These are phyloP conservation scores for Gastrophryne carolinensis DNA, from an alignment of 2,797 vertebrate species.

Conservation along the genomic window DNA sequence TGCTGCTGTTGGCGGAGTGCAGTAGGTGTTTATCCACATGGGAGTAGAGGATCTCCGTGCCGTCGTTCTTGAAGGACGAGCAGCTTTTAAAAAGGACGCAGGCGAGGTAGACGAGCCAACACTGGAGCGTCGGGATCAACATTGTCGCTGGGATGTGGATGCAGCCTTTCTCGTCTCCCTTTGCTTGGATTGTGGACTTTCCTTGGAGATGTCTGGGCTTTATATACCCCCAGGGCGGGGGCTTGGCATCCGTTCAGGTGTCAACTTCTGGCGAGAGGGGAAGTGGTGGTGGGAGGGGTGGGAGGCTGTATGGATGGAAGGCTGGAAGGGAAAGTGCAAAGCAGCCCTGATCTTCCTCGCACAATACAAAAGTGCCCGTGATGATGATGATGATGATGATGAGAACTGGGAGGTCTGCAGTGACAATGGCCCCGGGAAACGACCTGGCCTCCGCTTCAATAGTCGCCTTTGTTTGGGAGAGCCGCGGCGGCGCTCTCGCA, in stretches of 20 bases:
- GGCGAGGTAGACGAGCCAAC: constrained; percentile 74
- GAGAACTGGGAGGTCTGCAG: not conserved
- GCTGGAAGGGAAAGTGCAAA: too few species aligned
- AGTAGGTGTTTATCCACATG: constrained; percentile 70
- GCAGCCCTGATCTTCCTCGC: not conserved
- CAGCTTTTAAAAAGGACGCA: constrained; percentile 81
- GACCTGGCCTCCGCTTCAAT: not conserved
- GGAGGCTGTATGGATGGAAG: too few species aligned
- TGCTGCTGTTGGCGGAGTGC: constrained; percentile 78
- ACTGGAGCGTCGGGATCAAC: constrained; percentile 74
- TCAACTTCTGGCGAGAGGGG: constrained; percentile 72
- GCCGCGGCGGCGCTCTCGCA: not conserved
- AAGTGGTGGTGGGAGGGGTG: constrained; percentile 65
- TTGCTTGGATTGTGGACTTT: constrained; percentile 65
- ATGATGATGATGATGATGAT: not conserved
- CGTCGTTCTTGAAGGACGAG: constrained; percentile 87
- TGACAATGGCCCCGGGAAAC: not conserved
- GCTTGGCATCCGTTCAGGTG: constrained; percentile 83
- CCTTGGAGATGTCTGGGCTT: constrained; percentile 63
- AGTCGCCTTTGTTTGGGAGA: not conserved
- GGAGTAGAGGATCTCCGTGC: constrained; percentile 86
- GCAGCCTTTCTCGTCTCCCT: constrained; percentile 41
- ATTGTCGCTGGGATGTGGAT: constrained; percentile 64
- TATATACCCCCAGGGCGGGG: constrained; percentile 71
- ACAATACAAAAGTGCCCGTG: constrained; percentile 64